Evolutionary conservation across 1,140 invertebrate genomes (phyloP), one percentile per base, ranked within the genome.

Genomic region (Frieseomelitta varia): DNA sequence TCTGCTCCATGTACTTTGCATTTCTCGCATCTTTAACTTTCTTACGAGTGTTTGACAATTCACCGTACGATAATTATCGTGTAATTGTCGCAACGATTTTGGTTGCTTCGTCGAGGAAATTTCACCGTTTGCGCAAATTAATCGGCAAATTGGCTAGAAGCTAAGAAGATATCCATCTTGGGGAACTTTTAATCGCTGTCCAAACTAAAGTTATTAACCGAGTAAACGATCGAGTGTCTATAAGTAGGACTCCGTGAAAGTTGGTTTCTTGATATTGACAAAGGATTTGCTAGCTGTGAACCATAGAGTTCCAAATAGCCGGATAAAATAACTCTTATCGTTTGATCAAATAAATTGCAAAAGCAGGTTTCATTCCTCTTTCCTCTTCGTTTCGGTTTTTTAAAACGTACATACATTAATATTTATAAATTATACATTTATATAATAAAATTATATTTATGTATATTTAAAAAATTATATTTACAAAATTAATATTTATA

Each of bases 151-250:
- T 61, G 30, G 30, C 21, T 11, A 56, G 55, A 24, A 61, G 19
- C 55, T 61, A 10, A 15, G 27, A 58, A 39, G 55, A 75, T 34
- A 61, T 27, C 73, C 10, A 61, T 17, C 73, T 58, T 27, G 1
- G 6, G 14, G 6, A 75, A 58, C 53, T 75, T 75, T 75, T 61
- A 75, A 75, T 75, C 55, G 55, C 12, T 58, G 19, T 39, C 34
- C 15, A 58, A 39, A 58, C 73, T 75, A 39, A 58, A 75, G 30
- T 75, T 47, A 61, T 58, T 39, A 61, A 61, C 55, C 30, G 55
- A 75, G 55, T 39, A 61, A 75, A 75, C 73, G 30, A 61, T 2
- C 27, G 2, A 39, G 39, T 11, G 3, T 15, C 55, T 1, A 4
- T 39, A 58, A 75, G 27, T 56, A 75, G 34, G 27, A 39, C 55